These are phyloP conservation scores for Rotaria socialis DNA, from an alignment of 2,888 invertebrate genomes.

Conservation along the genomic window DNA sequence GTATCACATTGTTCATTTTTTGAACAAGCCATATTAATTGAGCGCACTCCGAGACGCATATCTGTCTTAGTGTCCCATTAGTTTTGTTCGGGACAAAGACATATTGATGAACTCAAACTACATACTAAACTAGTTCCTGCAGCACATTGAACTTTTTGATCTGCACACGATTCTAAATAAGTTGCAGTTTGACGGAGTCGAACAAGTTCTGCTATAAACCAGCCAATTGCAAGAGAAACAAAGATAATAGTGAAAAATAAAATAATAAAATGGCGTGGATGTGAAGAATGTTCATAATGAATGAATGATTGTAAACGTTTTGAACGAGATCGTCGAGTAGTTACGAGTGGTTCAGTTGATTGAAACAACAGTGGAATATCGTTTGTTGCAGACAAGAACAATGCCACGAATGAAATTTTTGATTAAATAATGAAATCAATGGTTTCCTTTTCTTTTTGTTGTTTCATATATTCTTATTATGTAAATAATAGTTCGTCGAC, in stretches of 20 bases:
- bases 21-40: not conserved
- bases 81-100: not conserved
- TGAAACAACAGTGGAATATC: too few species aligned
- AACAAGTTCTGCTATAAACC: not conserved
- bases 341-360: not conserved
- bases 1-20: not conserved
- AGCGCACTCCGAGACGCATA: not conserved
- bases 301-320: not conserved
- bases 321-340: not conserved
- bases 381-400: not conserved
- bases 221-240: not conserved
- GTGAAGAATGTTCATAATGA: not conserved
- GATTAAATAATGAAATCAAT: not conserved
- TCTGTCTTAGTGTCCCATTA: not conserved
- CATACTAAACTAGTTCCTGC: not conserved
- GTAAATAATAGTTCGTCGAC: not conserved
- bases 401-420: not conserved
- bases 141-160: not conserved
- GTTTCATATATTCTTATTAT: not conserved
- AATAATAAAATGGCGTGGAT: not conserved
- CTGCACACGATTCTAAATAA: not conserved
- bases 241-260: not conserved
- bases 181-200: not conserved
- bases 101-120: not conserved
- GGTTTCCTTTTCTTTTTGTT: not conserved